A percentile compares a stretch with the other conserved stretches of the same genome.
Conservation (phyloP, 2,888 invertebrate species). For the Artemia sinica region DNA sequence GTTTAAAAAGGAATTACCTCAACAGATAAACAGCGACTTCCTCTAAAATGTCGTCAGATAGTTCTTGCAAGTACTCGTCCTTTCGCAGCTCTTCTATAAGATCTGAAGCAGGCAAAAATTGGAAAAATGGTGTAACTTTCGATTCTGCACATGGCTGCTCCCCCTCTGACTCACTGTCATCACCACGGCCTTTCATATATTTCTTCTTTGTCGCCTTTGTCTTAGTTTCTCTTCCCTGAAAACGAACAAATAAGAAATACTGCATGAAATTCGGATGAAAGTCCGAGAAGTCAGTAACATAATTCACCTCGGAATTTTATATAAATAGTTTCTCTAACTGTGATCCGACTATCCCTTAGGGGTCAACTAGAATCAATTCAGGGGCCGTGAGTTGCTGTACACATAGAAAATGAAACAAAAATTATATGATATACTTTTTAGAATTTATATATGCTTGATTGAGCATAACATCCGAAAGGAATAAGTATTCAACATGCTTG, state of each 20-base stretch:
- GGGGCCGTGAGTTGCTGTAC: background rate
- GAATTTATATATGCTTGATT: background rate
- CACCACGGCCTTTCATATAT: constrained; percentile 35
- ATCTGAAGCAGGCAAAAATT: constrained; percentile 48
- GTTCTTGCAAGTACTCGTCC: constrained; percentile 37
- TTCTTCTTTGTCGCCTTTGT: constrained; percentile 78
- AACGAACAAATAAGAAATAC: background rate
- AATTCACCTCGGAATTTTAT: too few relatives aligned
- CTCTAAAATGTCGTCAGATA: constrained; percentile 48
- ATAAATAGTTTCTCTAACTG: too few relatives aligned
- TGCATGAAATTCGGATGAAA: too few relatives aligned
- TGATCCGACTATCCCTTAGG: too few relatives aligned
- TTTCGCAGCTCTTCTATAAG: constrained; percentile 44
- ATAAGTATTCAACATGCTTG: too few relatives aligned
- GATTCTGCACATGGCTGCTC: constrained; percentile 33
- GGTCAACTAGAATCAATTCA: too few relatives aligned
- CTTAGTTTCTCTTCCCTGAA: constrained; percentile 70
- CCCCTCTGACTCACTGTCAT: constrained; percentile 50
- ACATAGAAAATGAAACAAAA: background rate
- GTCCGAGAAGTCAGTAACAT: too few relatives aligned
- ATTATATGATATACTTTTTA: background rate
- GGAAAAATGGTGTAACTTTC: constrained; percentile 32
- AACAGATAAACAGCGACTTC: constrained; percentile 51
- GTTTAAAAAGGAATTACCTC: constrained; percentile 35
- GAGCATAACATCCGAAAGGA: too few relatives aligned